Evolutionary conservation across 2,797 vertebrate species (phyloP).

Genomic region (Danio aesculapii): DNA sequence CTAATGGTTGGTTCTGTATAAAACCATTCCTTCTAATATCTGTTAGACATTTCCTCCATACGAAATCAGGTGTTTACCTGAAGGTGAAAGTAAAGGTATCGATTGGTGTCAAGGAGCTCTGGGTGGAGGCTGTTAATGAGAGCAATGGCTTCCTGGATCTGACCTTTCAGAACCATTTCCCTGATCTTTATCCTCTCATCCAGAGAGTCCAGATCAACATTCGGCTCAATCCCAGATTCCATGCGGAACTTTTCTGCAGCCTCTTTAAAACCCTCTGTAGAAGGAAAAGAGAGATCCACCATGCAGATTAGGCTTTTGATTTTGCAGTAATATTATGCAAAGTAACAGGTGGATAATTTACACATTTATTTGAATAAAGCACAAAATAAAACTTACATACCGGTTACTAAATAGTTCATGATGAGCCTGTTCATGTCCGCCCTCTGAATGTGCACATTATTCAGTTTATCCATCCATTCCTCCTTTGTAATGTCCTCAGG

Average conservation of each 20-base stretch:
- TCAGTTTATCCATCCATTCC: conserved; percentile 98
- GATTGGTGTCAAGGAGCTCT: conserved; percentile 93
- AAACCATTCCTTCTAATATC: too few species aligned
- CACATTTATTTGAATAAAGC: not conserved
- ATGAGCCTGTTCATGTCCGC: conserved; percentile 98
- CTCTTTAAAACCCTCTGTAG: conserved; percentile 95
- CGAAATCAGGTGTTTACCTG: conserved; percentile 78
- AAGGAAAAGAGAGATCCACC: not conserved
- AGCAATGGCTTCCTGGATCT: conserved; percentile 95
- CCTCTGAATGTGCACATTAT: conserved; percentile 95
- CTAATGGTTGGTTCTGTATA: too few species aligned
- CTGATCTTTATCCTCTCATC: conserved; percentile 97
- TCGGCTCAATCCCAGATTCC: conserved; percentile 97
- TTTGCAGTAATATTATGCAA: not conserved
- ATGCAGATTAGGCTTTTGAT: too few species aligned
- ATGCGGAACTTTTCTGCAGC: conserved; percentile 97
- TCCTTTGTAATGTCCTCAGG: conserved; percentile 95
- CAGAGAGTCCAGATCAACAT: conserved; percentile 94
- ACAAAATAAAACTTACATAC: conserved; percentile 70
- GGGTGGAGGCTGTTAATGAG: conserved; percentile 96
- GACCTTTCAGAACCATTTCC: conserved; percentile 97
- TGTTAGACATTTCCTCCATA: not conserved
- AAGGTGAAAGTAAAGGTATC: conserved; percentile 95
- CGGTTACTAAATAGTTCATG: conserved; percentile 98
- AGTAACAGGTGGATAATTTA: not conserved